Evolutionary conservation across 2,888 invertebrate species (phyloP), one percentile per base, ranked within the genome.

Genomic region (Anoncus sp.): DNA sequence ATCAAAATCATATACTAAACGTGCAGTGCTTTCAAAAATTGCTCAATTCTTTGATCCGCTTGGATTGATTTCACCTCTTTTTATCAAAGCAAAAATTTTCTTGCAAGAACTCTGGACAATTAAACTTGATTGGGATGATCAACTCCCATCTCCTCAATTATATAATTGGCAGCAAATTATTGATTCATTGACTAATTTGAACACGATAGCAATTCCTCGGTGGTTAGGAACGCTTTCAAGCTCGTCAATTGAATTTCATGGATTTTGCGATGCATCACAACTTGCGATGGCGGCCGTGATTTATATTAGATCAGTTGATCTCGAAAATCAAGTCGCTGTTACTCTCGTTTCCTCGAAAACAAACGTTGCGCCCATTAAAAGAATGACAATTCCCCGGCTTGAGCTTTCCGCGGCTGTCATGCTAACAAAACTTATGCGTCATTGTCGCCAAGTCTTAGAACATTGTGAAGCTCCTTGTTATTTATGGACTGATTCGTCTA

Each of bases 21-120:
- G 81, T 10, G 24, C 5, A 6, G 38, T 81, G 63, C 10, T 71
- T 72, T 7, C 45, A 1, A 18, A 40, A 6, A 51, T 79, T 20
- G 73, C 77, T 1, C 70, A 74, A 16, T 22, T 78, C 3, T 79
- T 77, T 51, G 79, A 79, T 69, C 77, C 65, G 10, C 70, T 81
- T 20, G 75, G 79, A 5, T 79, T 72, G 75, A 66, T 77, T 18
- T 51, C 75, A 10, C 75, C 79, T 6, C 60, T 79, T 2, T 31
- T 65, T 10, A 63, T 79, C 10, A 57, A 67, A 18, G 70, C 75
- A n/a, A 79, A 81, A 66, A 55, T 81, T 2, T 55, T 81, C 1
- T 24, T 81, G 1, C 75, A 81, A 49, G 35, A 59, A 6, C 66
- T 81, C n/a, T 81, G 79, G 79, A n/a, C 45, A 43, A 14, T 18